Conservation (phyloP, 2,113 vertebrate genomes). For the Seriola quinqueradiata region DNA sequence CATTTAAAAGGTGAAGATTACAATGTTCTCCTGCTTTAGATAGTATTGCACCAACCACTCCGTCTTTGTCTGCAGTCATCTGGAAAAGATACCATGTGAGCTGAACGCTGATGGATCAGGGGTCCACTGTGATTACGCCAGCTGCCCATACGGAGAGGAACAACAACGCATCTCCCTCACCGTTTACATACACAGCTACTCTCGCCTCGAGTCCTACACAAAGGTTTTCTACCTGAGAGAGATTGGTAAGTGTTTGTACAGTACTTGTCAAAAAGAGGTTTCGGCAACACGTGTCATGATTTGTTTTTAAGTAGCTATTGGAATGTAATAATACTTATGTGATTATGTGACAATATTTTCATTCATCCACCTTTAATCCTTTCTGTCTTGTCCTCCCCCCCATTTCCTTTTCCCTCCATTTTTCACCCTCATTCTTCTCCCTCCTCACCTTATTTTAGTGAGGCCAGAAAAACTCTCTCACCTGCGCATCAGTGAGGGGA, state of each 20-base stretch:
- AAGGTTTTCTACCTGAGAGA: slow-evolving; percentile 79
- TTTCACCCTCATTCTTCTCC: not conserved
- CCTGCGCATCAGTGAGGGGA: slow-evolving; percentile 27
- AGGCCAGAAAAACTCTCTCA: slow-evolving; percentile 66
- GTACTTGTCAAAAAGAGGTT: no score
- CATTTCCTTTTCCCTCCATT: not conserved
- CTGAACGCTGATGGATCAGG: slow-evolving; percentile 67
- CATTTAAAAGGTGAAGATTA: not conserved
- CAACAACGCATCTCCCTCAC: slow-evolving; percentile 70
- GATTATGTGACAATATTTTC: not conserved
- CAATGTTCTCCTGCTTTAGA: not conserved
- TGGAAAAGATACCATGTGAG: slow-evolving; percentile 63
- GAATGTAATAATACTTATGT: no score
- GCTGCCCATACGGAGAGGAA: slow-evolving; percentile 79
- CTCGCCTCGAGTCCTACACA: slow-evolving; percentile 75
- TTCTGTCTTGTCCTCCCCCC: not conserved
- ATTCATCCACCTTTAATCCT: not conserved
- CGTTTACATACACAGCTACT: slow-evolving; percentile 67
- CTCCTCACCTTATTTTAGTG: slow-evolving; percentile 56
- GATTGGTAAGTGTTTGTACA: slow-evolving; percentile 72
- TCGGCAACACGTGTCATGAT: no score
- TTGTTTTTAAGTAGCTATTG: no score
- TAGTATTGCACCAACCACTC: not conserved
- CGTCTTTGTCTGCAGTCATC: slow-evolving; percentile 58
- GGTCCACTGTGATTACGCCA: slow-evolving; percentile 63